These are phyloP conservation scores for Cerastoderma edule DNA, from an alignment of 2,888 invertebrate species.

Conservation along the genomic window DNA sequence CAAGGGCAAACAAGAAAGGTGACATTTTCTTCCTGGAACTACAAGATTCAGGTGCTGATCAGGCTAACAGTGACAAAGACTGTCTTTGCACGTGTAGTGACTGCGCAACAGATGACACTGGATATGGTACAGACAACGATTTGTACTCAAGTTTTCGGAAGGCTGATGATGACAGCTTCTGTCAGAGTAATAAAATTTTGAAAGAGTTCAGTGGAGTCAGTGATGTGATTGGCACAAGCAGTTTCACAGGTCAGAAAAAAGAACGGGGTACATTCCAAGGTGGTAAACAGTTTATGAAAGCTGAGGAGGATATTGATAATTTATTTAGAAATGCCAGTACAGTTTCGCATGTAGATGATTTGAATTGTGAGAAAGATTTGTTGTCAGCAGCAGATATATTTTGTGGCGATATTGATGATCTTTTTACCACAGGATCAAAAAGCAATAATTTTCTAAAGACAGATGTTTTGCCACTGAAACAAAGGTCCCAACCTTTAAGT, in stretches of 20 bases:
- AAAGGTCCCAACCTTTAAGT: no score
- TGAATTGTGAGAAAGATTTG: conserved; percentile 11
- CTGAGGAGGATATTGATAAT: conserved; percentile 56
- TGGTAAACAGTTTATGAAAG: conserved; percentile 21
- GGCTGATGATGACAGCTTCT: conserved; percentile 17
- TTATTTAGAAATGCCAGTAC: conserved; percentile 44
- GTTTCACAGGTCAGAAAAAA: background rate
- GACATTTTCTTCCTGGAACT: conserved; percentile 71
- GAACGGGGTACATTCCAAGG: background rate
- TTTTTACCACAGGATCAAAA: conserved; percentile 15
- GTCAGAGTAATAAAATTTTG: background rate
- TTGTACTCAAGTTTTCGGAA: conserved; percentile 34
- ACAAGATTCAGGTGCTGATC: conserved; percentile 31
- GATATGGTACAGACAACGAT: conserved; percentile 68
- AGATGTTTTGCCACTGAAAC: no score
- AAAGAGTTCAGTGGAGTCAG: conserved; percentile 44
- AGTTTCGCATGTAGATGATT: background rate
- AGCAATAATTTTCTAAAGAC: no score
- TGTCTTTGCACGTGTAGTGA: conserved; percentile 51
- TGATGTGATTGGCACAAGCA: conserved; percentile 33
- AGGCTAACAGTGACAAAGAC: conserved; percentile 37
- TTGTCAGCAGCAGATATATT: conserved; percentile 15
- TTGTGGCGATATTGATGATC: conserved; percentile 37
- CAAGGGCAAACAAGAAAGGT: conserved; percentile 66
- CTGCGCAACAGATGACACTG: conserved; percentile 66